Base-by-base conservation (phyloP, 2,888 invertebrate species). In the Liodrosophila aerea region DNA sequence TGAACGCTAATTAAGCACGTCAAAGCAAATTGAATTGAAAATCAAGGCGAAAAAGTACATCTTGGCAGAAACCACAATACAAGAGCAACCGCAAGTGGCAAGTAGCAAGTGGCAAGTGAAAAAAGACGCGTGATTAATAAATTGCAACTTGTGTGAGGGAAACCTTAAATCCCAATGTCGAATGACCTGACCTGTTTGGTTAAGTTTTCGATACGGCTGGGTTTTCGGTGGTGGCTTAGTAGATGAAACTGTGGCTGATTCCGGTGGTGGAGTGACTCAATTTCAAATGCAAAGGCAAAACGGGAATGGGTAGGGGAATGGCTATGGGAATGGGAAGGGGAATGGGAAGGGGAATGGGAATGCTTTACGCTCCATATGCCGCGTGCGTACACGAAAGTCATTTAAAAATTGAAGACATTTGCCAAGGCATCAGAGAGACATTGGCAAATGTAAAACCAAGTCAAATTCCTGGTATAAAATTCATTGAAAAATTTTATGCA, bases 361-460 rank as follows among this genome's bases (percentile, higher is more conserved):
- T 77, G 81, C 73, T 86, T 86, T 82, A 87, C 88, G 87, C 84
- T 85, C 88, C 88, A 87, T 88, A 87, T 87, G 87, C 81, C 87
- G 87, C 88, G 87, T 88, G 87, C 86, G 72, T 64, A 60, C 65
- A 60, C 73, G 52, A 64, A 69, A 83, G 76, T 80, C 86, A 73
- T 84, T 80, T 83, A 54, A 70, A 81, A 76, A 71, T 86, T 68
- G 46, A 81, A 81, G 76, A 72, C 67, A 63, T 58, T 44, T 52
- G 46, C 44, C 22, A 60, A 39, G 41, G 18, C 53, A 7, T 13
- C 39, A 11, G 29, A 1, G 2, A 33, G 13, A 34, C 9, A 15
- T 12, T 12, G 16, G 27, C 56, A 49, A 76, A 66, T 70, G 67
- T 60, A 74, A 76, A 73, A 75, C 80, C 85, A 78, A 85, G 84